Evolutionary conservation across 2,888 invertebrate species (phyloP).

Genomic region (Mythimna loreyi): DNA sequence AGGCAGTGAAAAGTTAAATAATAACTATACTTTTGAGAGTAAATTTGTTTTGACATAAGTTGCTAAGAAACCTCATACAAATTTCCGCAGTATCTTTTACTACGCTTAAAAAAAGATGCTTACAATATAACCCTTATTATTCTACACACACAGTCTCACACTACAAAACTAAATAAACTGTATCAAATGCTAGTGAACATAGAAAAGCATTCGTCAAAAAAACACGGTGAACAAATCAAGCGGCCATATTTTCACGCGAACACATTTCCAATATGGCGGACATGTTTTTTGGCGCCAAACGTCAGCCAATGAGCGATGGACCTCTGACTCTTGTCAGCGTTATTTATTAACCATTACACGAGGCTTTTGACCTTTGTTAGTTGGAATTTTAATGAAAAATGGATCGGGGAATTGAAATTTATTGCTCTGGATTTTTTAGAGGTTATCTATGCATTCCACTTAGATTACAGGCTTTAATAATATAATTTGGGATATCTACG

Average conservation of each 20-base stretch:
- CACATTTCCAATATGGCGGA: slow-evolving; percentile 37
- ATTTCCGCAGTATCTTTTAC: too few species aligned
- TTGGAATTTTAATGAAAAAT: slow-evolving; percentile 45
- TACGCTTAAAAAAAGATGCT: too few species aligned
- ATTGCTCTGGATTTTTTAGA: slow-evolving; percentile 12
- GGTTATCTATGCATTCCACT: neutral
- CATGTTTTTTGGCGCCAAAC: slow-evolving; percentile 34
- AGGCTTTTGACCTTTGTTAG: slow-evolving; percentile 28
- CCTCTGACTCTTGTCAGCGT: slow-evolving; percentile 37
- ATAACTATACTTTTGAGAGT: too few species aligned
- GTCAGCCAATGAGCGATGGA: slow-evolving; percentile 50
- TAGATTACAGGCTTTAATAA: too few species aligned
- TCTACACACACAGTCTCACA: too few species aligned
- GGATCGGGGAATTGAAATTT: slow-evolving; percentile 28
- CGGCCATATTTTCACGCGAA: slow-evolving; percentile 37
- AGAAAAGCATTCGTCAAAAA: slow-evolving; percentile 18
- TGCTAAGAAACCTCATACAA: too few species aligned
- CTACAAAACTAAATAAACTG: neutral
- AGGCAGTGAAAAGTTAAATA: too few species aligned
- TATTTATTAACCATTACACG: slow-evolving; percentile 58
- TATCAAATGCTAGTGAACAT: neutral
- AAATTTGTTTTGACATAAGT: too few species aligned
- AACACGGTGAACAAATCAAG: slow-evolving; percentile 15
- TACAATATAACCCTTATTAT: too few species aligned
- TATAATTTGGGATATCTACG: neutral